These are phyloP conservation scores for Poicephalus gulielmi DNA, from an alignment of 2,113 vertebrate species.

Conservation along the genomic window DNA sequence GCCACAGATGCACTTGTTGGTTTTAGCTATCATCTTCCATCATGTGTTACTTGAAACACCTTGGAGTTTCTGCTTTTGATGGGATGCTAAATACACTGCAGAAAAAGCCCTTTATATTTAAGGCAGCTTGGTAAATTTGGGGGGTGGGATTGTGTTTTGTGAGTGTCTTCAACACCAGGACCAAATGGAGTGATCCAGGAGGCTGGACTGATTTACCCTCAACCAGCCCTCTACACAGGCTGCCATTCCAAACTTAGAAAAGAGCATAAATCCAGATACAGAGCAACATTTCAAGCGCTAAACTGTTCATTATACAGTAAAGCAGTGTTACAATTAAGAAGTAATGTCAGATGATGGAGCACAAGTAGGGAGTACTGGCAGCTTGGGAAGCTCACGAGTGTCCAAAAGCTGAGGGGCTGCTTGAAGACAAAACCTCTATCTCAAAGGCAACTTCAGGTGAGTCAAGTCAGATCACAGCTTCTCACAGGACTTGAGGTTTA, in stretches of 20 bases:
- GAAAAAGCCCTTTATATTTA: neutral
- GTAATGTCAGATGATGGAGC: neutral
- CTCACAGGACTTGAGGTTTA: neutral
- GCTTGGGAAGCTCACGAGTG: accelerated
- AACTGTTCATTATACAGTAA: neutral
- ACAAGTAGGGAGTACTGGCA: neutral
- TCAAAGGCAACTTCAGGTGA: neutral
- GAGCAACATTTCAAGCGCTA: neutral
- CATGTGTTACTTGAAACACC: accelerated
- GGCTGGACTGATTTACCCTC: neutral
- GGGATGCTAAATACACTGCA: neutral
- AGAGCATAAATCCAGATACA: neutral
- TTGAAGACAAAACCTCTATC: neutral
- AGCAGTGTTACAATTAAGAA: neutral
- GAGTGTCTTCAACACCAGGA: neutral
- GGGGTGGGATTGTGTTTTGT: neutral
- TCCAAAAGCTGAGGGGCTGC: accelerated
- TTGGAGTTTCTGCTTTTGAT: neutral
- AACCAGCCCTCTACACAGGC: neutral
- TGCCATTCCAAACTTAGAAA: neutral
- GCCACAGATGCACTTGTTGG: accelerated
- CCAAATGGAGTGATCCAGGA: accelerated
- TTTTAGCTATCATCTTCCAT: neutral
- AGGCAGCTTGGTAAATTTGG: neutral
- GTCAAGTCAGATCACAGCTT: neutral